Conservation (phyloP, 2,888 invertebrate species). For the Notodonta ziczac region DNA sequence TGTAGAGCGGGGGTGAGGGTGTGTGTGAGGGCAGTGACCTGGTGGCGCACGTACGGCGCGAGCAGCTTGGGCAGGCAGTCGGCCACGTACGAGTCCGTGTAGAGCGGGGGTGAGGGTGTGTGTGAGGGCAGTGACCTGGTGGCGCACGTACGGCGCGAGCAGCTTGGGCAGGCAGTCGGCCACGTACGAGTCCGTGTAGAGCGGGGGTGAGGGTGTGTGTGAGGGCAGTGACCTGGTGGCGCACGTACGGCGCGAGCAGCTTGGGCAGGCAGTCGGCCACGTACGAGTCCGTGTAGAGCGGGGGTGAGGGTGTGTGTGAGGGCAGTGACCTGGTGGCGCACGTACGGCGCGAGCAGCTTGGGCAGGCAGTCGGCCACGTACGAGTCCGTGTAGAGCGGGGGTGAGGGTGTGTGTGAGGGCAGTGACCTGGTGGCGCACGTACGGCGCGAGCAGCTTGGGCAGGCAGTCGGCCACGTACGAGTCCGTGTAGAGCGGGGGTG, state of each 20-base stretch:
- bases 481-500: conserved; percentile 93
- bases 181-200: conserved; percentile 96
- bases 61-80: conserved; percentile 95
- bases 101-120: too few relatives aligned
- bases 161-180: conserved; percentile 95
- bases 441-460: conserved; percentile 93
- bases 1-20: conserved; percentile 92
- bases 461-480: conserved; percentile 96
- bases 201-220: too few relatives aligned
- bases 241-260: conserved; percentile 91
- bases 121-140: too few relatives aligned
- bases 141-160: conserved; percentile 90
- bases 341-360: conserved; percentile 92
- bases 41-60: conserved; percentile 90
- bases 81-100: conserved; percentile 96
- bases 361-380: conserved; percentile 96
- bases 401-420: too few relatives aligned
- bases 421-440: conserved; percentile 90
- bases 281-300: conserved; percentile 96
- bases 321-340: conserved; percentile 90
- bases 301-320: too few relatives aligned
- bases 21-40: too few relatives aligned
- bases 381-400: conserved; percentile 94
- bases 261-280: conserved; percentile 96
- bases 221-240: too few relatives aligned